These are phyloP conservation scores for Pelodytes ibericus DNA, from an alignment of 2,797 vertebrate species.

Conservation along the genomic window DNA sequence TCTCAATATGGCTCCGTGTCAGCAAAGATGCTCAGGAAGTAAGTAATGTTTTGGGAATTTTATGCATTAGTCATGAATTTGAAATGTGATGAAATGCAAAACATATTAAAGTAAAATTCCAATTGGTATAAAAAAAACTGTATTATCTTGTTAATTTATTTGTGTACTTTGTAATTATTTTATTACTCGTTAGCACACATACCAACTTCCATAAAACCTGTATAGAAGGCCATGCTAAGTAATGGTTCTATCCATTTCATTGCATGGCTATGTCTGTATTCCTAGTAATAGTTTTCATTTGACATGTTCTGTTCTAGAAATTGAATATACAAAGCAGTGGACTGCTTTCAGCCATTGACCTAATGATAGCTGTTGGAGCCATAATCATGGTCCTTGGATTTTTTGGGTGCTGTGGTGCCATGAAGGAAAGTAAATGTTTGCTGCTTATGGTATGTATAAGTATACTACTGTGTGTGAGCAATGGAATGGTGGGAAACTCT, in stretches of 20 bases:
- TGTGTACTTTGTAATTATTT: too few relatives aligned
- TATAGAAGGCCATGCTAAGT: too few relatives aligned
- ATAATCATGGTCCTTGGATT: slow-evolving; percentile 88
- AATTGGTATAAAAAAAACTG: too few relatives aligned
- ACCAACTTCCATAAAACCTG: too few relatives aligned
- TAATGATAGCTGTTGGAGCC: slow-evolving; percentile 81
- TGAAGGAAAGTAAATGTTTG: slow-evolving; percentile 83
- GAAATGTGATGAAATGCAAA: too few relatives aligned
- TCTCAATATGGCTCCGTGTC: slow-evolving; percentile 71
- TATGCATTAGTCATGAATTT: background rate
- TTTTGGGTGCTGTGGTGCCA: slow-evolving; percentile 86
- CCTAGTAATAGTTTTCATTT: slow-evolving; percentile 1
- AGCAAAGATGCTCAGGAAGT: slow-evolving; percentile 62
- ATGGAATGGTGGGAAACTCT: too few relatives aligned
- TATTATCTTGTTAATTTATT: too few relatives aligned
- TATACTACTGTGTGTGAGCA: background rate
- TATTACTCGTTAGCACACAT: too few relatives aligned
- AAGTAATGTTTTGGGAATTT: slow-evolving; percentile 56
- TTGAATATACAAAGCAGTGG: accelerated
- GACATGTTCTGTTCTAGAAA: slow-evolving; percentile 58
- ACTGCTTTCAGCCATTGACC: slow-evolving; percentile 47
- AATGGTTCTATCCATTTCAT: too few relatives aligned
- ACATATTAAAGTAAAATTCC: too few relatives aligned
- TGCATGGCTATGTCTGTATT: slow-evolving; percentile 19
- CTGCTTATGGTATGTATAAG: slow-evolving; percentile 77